Base-by-base conservation (phyloP, 2,888 invertebrate genomes). In the Rhamphomyia laevipes region DNA sequence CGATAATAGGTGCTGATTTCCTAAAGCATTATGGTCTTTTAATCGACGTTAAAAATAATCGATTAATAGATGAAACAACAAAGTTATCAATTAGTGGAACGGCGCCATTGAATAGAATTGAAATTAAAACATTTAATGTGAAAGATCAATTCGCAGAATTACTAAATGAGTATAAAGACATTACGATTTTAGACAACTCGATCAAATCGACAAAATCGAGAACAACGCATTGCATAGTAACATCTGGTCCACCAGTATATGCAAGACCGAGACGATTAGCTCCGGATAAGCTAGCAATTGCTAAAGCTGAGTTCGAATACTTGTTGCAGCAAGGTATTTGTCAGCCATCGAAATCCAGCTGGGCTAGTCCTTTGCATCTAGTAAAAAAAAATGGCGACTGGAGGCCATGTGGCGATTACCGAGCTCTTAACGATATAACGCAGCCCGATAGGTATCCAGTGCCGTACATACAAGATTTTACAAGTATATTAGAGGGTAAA, bases 401-500 rank as follows among this genome's bases (percentile, higher is more conserved):
- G 61, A 31, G 64, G 13, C 58, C 61, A 1, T 62, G 63, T 43
- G 62, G 62, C 0, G 60, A 66, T 33, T 66, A 60, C 44, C 46
- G 64, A 1, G 38, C 38, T 2, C 50, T 64, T 0, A 64, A 64
- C 43, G 48, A 50, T 0, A 42, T 38, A 7, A 70, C 64, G 0
- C 49, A 58, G 1, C 61, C 63, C 0, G 64, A 68, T 52, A 46
- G 59, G 1, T 64, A 64, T 43, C 63, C 65, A 0, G 50, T 64
- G 2, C 58, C 60, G 1, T 57, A 60, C 17, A 55, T 66, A 4
- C 55, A 61, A 9, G 62, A 65, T 47, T 56, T 58, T 21, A 21
- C 55, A n/a, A n/a, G n/a, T n/a, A 1, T 33, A 53, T 11, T 42
- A 21, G n/a, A 21, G 5, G 5, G 21, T 21, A 21, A 21, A 21